These are phyloP conservation scores for Listronotus bonariensis DNA, from an alignment of 1,140 invertebrate species.

Conservation along the genomic window DNA sequence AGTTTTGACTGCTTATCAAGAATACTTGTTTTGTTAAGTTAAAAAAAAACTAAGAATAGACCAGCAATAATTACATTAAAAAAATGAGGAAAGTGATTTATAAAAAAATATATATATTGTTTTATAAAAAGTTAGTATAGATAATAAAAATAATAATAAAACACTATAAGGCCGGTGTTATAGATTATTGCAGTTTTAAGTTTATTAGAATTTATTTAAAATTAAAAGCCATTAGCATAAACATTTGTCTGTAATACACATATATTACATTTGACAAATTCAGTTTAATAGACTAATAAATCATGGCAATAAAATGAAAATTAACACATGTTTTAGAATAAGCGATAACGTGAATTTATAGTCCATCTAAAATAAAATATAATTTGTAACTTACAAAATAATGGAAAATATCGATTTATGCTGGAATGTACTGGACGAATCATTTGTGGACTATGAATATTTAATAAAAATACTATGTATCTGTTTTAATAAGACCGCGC, in stretches of 20 bases:
- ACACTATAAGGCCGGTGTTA: too few relatives aligned
- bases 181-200: too few relatives aligned
- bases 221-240: conserved; percentile 2
- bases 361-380: conserved; percentile 26
- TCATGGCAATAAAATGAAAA: conserved; percentile 27
- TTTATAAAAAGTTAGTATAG: too few relatives aligned
- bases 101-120: too few relatives aligned
- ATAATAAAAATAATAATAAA: too few relatives aligned
- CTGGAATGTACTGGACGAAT: conserved; percentile 1
- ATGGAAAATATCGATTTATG: conserved; percentile 20
- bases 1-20: too few relatives aligned
- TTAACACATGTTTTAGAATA: conserved; percentile 21
- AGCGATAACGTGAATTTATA: conserved; percentile 17
- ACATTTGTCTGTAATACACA: not conserved
- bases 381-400: conserved; percentile 17
- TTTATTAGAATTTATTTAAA: not conserved
- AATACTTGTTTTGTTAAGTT: too few relatives aligned
- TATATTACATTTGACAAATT: conserved; percentile 23
- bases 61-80: too few relatives aligned
- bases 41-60: too few relatives aligned
- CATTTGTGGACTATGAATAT: conserved; percentile 34
- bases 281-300: conserved; percentile 25
- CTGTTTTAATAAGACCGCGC: conserved; percentile 26
- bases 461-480: conserved; percentile 34
- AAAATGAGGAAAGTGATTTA: too few relatives aligned